phyloP scores from a whole-genome alignment of 2,113 vertebrate species.

The Ophiodon elongatus region DNA sequence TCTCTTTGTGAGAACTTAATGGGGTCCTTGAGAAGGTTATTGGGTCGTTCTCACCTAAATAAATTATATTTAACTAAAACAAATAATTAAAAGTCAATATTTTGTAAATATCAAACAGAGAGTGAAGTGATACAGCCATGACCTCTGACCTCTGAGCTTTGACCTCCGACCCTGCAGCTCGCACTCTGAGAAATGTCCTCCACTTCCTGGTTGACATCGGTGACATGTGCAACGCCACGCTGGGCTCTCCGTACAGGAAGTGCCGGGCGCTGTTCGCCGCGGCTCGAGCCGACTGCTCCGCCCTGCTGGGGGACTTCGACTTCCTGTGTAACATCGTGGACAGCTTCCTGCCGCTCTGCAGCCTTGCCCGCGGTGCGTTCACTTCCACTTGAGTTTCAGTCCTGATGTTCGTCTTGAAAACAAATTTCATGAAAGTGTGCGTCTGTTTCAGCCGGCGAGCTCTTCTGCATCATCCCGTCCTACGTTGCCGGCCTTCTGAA shows the following conservation, averaged over 20 bases:
- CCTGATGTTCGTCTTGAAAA: neutral
- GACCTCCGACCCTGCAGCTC: slow-evolving; percentile 85
- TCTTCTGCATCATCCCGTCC: slow-evolving; percentile 89
- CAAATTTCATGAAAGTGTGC: neutral
- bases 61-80: neutral
- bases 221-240: slow-evolving; percentile 84
- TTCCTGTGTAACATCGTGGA: slow-evolving; percentile 86
- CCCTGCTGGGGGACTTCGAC: slow-evolving; percentile 73
- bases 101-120: neutral
- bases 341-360: slow-evolving; percentile 86
- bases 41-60: neutral
- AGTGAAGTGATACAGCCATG: neutral
- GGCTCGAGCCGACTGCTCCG: slow-evolving; percentile 80
- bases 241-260: slow-evolving; percentile 85
- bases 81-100: neutral
- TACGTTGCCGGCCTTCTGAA: slow-evolving; percentile 84
- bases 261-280: slow-evolving; percentile 83
- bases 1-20: no score
- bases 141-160: slow-evolving; percentile 36
- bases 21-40: no score
- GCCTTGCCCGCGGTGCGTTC: slow-evolving; percentile 77
- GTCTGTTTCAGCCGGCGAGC: slow-evolving; percentile 73
- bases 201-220: slow-evolving; percentile 86
- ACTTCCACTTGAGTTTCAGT: neutral
- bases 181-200: slow-evolving; percentile 85